Evolutionary conservation across 2,797 vertebrate species (phyloP).

Genomic region (Lithobates pipiens): DNA sequence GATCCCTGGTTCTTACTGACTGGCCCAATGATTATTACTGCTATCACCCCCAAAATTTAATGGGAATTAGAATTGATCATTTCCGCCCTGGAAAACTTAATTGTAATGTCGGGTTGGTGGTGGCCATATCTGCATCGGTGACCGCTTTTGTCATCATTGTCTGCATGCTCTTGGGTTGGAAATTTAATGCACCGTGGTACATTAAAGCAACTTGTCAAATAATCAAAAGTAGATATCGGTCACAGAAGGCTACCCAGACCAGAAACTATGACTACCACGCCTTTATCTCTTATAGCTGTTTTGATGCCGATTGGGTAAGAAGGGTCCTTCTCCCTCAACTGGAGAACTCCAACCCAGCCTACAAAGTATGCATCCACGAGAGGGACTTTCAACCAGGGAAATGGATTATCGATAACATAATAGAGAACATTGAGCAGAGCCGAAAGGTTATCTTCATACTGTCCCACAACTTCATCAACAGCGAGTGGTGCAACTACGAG

Average conservation of each 20-base stretch:
- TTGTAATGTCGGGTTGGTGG: slow-evolving; percentile 80
- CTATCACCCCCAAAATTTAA: slow-evolving; percentile 79
- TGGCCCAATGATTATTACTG: slow-evolving; percentile 85
- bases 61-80: slow-evolving; percentile 76
- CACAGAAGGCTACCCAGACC: slow-evolving; percentile 59
- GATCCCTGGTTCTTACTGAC: slow-evolving; percentile 75
- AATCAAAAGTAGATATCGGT: slow-evolving; percentile 79
- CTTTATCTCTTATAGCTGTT: slow-evolving; percentile 87
- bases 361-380: slow-evolving; percentile 86
- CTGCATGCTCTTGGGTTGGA: slow-evolving; percentile 78
- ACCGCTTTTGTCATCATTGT: slow-evolving; percentile 71
- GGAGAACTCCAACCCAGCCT: slow-evolving; percentile 77
- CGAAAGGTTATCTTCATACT: slow-evolving; percentile 86
- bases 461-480: slow-evolving; percentile 84
- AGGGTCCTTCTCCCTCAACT: slow-evolving; percentile 78
- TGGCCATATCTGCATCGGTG: slow-evolving; percentile 76
- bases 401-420: slow-evolving; percentile 92
- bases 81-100: slow-evolving; percentile 75
- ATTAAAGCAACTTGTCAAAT: slow-evolving; percentile 81
- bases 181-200: slow-evolving; percentile 83
- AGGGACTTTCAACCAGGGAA: slow-evolving; percentile 86
- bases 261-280: slow-evolving; percentile 78
- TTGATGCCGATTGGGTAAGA: slow-evolving; percentile 86
- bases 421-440: slow-evolving; percentile 89
- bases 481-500: slow-evolving; percentile 91